Base-by-base conservation (phyloP, 2,888 invertebrate species). In the Plebejus argus region DNA sequence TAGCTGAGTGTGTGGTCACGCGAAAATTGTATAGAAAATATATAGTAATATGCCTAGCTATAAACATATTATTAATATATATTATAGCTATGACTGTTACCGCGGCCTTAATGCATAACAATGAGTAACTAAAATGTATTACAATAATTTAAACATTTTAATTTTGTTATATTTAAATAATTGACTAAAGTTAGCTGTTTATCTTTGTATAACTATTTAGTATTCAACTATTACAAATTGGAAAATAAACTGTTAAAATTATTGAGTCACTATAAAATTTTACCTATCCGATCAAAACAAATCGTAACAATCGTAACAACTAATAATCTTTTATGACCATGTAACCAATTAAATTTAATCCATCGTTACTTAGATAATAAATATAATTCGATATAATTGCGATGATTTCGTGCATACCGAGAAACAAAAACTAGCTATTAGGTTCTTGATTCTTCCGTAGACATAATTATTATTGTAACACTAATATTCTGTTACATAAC, bases 291-390 rank as follows among this genome's bases (percentile, higher is more conserved):
- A 18, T 53, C 18, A 15, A 53, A 12, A 53, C 53, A 53, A 53
- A 53, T 53, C 18, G 53, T 53, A 53, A 53, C 1, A 53, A 53
- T 53, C 15, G 15, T 53, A 15, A 15, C 15, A 53, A 53, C 53
- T 53, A 53, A 18, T 53, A 18, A 18, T 53, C 53, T 61, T 61
- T 23, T 2, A 3, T 20, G 0, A 58, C 0, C 61, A 61, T 23
- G 66, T 66, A 66, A 66, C 66, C 66, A 66, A 66, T 66, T 66
- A 66, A 28, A 66, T 28, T 66, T 28, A 66, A 66, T 66, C 66
- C 28, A 5, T 61, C 61, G 66, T 66, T 66, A 66, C 28, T 66
- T 33, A 18, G 66, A 66, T 15, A 61, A 3, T 61, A 12, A 23
- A 23, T 23, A 12, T 23, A 66, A 33, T 33, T 15, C 66, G 18